A percentile compares a stretch with the other conserved stretches of the same genome.
These are phyloP conservation scores for Bombycilla garrulus DNA, from an alignment of 2,113 vertebrate species.

Conservation along the genomic window DNA sequence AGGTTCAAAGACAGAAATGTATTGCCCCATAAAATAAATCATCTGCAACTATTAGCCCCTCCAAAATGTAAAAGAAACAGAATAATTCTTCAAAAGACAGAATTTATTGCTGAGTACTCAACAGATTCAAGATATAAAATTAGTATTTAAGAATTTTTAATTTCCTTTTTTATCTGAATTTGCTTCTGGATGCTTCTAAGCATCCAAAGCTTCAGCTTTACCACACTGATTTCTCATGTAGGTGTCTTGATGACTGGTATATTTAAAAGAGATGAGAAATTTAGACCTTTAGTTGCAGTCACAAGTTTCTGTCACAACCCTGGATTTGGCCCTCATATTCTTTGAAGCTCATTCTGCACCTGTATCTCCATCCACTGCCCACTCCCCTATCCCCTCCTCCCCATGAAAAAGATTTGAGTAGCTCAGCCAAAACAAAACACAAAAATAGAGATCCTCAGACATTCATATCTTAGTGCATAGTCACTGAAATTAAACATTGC, in stretches of 20 bases:
- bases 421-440: neutral
- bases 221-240: neutral
- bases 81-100: neutral
- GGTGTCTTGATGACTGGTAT: neutral
- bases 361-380: fast-evolving
- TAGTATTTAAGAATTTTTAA: neutral
- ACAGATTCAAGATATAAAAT: neutral
- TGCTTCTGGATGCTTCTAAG: neutral
- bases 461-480: fast-evolving
- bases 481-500: neutral
- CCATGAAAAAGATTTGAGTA: fast-evolving
- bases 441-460: neutral
- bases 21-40: slow-evolving; percentile 1
- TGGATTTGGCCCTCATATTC: neutral
- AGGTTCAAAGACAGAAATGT: neutral
- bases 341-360: neutral
- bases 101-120: neutral
- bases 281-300: neutral
- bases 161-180: neutral
- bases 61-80: neutral
- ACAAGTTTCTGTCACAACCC: neutral
- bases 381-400: fast-evolving
- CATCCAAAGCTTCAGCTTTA: neutral
- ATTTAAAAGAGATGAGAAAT: neutral
- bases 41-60: neutral